Conservation (phyloP, 1,140 invertebrate genomes). For the Diabrotica undecimpunctata region DNA sequence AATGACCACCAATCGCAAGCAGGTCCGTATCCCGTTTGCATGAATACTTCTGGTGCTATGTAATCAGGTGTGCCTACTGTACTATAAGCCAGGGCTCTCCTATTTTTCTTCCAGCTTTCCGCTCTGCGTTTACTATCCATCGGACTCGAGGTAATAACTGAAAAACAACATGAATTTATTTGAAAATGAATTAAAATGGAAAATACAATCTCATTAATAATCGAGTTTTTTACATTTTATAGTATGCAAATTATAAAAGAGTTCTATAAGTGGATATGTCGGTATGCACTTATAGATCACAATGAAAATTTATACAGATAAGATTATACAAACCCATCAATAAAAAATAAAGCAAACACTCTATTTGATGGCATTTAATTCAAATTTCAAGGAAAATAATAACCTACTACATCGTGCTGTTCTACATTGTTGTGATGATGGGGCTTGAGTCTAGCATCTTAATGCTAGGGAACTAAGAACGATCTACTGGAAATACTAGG, state of each 20-base stretch:
- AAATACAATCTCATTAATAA: background rate
- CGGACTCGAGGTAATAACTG: constrained; percentile 66
- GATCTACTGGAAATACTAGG: too few species aligned
- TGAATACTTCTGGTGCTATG: constrained; percentile 95
- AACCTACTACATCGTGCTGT: too few species aligned
- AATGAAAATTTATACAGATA: too few species aligned
- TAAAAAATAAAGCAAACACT: too few species aligned
- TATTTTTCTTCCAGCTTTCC: constrained; percentile 97
- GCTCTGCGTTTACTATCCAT: constrained; percentile 95
- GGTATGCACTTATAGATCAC: background rate
- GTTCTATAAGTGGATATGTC: background rate
- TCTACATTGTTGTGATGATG: too few species aligned
- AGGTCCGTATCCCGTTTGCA: constrained; percentile 95
- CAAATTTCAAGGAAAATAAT: too few species aligned
- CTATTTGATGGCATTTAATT: too few species aligned
- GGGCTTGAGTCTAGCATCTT: too few species aligned
- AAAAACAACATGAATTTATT: constrained; percentile 35
- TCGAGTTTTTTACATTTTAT: background rate
- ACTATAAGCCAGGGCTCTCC: constrained; percentile 88
- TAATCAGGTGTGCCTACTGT: constrained; percentile 99
- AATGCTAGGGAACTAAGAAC: too few species aligned
- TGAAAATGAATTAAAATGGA: background rate
- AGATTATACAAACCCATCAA: too few species aligned
- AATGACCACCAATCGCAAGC: constrained; percentile 99
- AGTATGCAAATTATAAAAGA: background rate